Percentiles rank a stretch among this genome's conserved stretches.
These are phyloP conservation scores for Rhabdornis inornatus DNA, from an alignment of 2,113 vertebrate genomes.

Conservation along the genomic window DNA sequence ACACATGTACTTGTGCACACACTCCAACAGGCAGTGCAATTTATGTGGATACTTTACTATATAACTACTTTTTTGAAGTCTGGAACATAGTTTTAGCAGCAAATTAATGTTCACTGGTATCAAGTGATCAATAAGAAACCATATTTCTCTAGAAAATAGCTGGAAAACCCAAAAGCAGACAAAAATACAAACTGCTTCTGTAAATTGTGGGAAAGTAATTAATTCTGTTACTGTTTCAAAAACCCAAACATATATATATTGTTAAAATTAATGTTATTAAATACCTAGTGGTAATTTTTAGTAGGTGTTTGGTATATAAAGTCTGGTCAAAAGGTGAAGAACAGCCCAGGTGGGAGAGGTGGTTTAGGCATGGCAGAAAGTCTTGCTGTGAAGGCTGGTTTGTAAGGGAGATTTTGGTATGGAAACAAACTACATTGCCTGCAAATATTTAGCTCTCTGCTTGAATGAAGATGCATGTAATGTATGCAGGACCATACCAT, in stretches of 20 bases:
- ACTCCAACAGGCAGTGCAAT: background rate
- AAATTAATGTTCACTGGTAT: background rate
- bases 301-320: background rate
- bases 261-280: background rate
- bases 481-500: background rate
- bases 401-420: background rate
- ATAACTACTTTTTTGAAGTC: background rate
- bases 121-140: background rate
- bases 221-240: background rate
- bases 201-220: background rate
- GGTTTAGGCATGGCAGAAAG: background rate
- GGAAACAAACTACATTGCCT: background rate
- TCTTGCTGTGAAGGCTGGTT: background rate
- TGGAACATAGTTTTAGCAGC: background rate
- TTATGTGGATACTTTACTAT: background rate
- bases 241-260: background rate
- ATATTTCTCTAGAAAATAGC: background rate
- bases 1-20: accelerated
- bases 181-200: background rate
- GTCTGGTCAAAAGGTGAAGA: background rate
- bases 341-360: background rate
- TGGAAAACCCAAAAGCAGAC: background rate
- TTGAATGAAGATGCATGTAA: background rate
- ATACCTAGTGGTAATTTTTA: background rate
- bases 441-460: background rate